Evolutionary conservation across 2,888 invertebrate genomes (phyloP), one percentile per base, ranked within the genome.

Genomic region (Polietes domitor): DNA sequence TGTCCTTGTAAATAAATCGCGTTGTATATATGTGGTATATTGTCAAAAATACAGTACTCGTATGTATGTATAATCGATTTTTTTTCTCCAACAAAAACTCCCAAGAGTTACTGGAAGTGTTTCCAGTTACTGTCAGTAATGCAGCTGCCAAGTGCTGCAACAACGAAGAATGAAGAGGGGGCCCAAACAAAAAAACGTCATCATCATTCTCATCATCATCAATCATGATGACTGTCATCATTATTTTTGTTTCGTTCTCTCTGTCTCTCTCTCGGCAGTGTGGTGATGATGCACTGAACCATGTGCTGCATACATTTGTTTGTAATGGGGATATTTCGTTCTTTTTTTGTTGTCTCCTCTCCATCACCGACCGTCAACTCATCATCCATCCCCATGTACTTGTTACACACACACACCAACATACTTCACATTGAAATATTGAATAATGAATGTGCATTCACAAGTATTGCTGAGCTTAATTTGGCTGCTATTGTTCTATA

Each of bases 401-500:
- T 43, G 24, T 41, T 15, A 41, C 10, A 43, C 15, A 24, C 41
- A 15, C 50, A 58, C 55, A 65, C 10, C 21, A 2, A 15, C 21
- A 15, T 47, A 58, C 26, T 58, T 10, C 0, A 12, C 26, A 2
- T 26, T 4, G 6, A 50, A 26, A 41, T 21, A 65, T 65, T 65
- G 53, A 53, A 58, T 73, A 73, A 61, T 73, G 58, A 68, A 68
- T 73, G n/a, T n/a, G 73, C 73, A 61, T 61, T 15, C 58, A 70
- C 68, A 61, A 65, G 26, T 71, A 77, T 61, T 71, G 72, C 50
- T 71, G 72, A 63, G 63, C 12, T 72, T 72, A 72, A 72, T 72
- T 78, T 78, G 63, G 53, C 32, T 63, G 71, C 72, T 37, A 72
- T 72, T 78, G 78, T 78, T 78, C 61, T 71, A 58, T 32, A 32